Evolutionary conservation across 1,140 invertebrate species (phyloP).

Genomic region (Polypedilum pembai): DNA sequence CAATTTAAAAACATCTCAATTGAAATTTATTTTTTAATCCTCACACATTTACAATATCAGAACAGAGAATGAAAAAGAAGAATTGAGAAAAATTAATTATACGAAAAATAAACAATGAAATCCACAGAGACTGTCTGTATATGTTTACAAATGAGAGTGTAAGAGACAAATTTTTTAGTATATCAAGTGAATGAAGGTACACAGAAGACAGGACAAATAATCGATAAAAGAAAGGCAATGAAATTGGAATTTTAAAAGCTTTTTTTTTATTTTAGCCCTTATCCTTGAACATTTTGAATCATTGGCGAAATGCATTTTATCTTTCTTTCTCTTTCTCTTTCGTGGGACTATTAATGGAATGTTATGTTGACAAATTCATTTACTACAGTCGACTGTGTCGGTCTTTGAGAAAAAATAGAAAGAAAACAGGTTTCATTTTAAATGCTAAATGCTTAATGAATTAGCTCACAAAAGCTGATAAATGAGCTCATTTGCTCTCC

Average conservation of each 20-base stretch:
- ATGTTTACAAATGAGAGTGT: not conserved
- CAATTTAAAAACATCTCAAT: no score
- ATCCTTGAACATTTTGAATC: not conserved
- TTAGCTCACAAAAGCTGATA: no score
- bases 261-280: not conserved
- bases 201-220: not conserved
- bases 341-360: constrained; percentile 23
- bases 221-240: constrained; percentile 6
- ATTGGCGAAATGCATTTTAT: not conserved
- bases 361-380: constrained; percentile 27
- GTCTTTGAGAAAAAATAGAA: not conserved
- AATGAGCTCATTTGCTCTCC: no score
- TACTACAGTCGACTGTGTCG: constrained; percentile 4
- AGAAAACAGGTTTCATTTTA: not conserved
- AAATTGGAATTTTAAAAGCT: constrained; percentile 23
- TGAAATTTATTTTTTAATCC: no score
- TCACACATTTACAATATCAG: not conserved
- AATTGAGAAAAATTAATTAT: not conserved
- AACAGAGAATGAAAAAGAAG: not conserved
- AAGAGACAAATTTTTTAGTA: not conserved
- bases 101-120: not conserved
- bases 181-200: not conserved
- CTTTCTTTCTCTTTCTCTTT: not conserved
- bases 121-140: not conserved
- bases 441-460: no score